Percentiles rank a stretch among this genome's conserved stretches.
These are phyloP conservation scores for Erpornis zantholeuca DNA, from an alignment of 2,113 vertebrate genomes.

Conservation along the genomic window DNA sequence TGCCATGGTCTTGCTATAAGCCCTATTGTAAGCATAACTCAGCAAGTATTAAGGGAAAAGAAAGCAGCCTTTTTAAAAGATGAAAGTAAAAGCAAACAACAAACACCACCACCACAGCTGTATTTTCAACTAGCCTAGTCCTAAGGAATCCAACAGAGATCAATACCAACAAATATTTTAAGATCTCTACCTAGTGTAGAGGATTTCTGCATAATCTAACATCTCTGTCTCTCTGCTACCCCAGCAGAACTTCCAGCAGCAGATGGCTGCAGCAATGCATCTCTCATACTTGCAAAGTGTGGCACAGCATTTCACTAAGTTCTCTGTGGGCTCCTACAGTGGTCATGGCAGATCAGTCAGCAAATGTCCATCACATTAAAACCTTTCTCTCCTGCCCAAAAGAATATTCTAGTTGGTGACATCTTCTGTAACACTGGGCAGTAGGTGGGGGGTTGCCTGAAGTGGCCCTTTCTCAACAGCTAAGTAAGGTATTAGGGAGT, in stretches of 20 bases:
- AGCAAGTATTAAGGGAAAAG: not conserved
- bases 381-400: not conserved
- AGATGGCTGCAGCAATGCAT: not conserved
- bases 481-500: not conserved
- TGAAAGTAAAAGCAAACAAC: not conserved
- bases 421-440: not conserved
- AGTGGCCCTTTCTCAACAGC: not conserved
- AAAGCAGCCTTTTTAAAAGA: slow-evolving; percentile 12
- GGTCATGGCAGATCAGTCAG: not conserved
- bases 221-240: not conserved
- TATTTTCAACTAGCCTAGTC: not conserved
- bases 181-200: not conserved
- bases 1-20: slow-evolving; percentile 50
- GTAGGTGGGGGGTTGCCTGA: accelerated
- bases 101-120: not conserved
- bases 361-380: not conserved
- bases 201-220: not conserved
- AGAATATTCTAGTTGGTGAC: not conserved
- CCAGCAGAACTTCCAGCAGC: not conserved
- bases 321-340: not conserved
- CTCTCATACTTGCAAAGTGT: accelerated
- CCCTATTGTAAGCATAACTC: slow-evolving; percentile 23
- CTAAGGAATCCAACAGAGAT: not conserved
- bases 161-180: not conserved
- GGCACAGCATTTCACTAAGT: not conserved